Conservation (phyloP, 2,113 vertebrate species). For the Stercorarius parasiticus region DNA sequence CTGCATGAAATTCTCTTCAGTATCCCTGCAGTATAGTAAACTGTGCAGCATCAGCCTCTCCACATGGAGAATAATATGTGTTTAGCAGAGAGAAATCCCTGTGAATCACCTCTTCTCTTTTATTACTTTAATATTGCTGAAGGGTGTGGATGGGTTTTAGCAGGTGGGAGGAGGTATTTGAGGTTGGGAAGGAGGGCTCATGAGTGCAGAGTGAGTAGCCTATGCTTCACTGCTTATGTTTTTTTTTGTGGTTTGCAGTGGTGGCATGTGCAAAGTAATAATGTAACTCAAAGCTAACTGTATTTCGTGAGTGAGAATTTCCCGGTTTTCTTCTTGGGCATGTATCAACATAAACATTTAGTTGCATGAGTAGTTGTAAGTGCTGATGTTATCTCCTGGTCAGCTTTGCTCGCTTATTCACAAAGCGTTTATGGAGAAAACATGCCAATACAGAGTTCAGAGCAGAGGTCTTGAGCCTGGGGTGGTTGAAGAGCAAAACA, state of each 20-base stretch:
- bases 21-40: not conserved
- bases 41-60: not conserved
- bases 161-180: not conserved
- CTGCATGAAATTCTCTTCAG: not conserved
- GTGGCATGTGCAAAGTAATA: not conserved
- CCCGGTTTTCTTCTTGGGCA: not conserved
- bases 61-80: not conserved
- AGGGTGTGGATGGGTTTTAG: not conserved
- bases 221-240: not conserved
- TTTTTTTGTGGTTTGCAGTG: not conserved
- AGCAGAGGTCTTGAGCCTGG: not conserved
- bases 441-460: not conserved
- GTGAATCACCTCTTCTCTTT: not conserved
- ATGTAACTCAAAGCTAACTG: not conserved
- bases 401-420: not conserved
- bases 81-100: not conserved
- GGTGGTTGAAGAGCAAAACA: not conserved
- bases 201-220: not conserved
- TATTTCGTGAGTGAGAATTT: slow-evolving; percentile 20
- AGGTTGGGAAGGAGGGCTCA: not conserved
- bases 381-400: not conserved
- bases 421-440: not conserved
- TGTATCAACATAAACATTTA: not conserved
- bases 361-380: not conserved
- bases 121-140: not conserved